Conservation (phyloP, 2,797 vertebrate genomes). For the Oreochromis grahami region DNA sequence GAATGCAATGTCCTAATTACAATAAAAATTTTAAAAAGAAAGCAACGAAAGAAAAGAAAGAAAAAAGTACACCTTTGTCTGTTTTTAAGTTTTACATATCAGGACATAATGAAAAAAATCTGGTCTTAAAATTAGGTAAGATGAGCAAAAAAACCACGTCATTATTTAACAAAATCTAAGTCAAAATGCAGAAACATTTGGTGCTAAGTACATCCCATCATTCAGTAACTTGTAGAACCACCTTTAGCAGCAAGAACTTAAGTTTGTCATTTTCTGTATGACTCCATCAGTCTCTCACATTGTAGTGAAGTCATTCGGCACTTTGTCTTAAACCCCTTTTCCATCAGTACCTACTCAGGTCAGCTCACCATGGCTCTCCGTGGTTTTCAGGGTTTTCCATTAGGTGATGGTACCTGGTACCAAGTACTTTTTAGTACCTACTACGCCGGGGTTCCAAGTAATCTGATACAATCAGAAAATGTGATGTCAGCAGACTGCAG, state of each 20-base stretch:
- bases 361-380: fast-evolving
- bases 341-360: not conserved
- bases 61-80: not conserved
- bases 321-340: not conserved
- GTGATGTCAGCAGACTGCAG: not conserved
- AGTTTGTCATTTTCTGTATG: not conserved
- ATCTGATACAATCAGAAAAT: not conserved
- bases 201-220: not conserved
- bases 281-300: not conserved
- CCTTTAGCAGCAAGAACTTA: not conserved
- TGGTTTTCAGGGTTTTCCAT: not conserved
- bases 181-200: not conserved
- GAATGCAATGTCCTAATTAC: not conserved
- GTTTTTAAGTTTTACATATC: not conserved
- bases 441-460: not conserved
- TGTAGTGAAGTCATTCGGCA: not conserved
- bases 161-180: not conserved
- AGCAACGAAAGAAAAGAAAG: fast-evolving
- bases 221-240: not conserved
- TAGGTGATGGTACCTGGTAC: fast-evolving
- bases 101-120: not conserved
- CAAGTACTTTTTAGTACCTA: not conserved
- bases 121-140: not conserved
- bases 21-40: fast-evolving
- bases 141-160: not conserved